A percentile compares a stretch with the other conserved stretches of the same genome.
phyloP scores from a whole-genome alignment of 1,140 invertebrate species.

The Thaumatotibia leucotreta region DNA sequence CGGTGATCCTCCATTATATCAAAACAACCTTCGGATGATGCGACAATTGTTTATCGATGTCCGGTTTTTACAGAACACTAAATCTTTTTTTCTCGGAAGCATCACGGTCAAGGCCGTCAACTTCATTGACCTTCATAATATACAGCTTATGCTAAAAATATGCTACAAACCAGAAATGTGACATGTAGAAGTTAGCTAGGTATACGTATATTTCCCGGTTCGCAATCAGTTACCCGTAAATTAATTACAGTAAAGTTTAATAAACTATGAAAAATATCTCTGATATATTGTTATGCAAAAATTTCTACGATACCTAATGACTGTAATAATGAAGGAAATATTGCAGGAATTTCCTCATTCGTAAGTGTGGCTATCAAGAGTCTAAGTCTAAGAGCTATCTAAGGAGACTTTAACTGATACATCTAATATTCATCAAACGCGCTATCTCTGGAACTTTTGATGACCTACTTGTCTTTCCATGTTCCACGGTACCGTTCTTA shows the following conservation, averaged over 20 bases:
- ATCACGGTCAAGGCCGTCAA: neutral
- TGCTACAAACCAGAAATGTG: too few species aligned
- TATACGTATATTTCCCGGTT: too few species aligned
- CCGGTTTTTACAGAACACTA: neutral
- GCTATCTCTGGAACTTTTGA: neutral
- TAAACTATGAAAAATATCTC: too few species aligned
- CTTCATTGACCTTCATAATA: neutral
- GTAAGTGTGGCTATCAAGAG: neutral
- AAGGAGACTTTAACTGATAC: neutral
- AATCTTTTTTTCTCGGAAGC: neutral
- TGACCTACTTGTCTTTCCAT: neutral
- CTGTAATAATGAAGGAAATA: neutral
- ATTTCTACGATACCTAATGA: too few species aligned
- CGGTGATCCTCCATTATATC: conserved; percentile 6
- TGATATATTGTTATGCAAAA: too few species aligned
- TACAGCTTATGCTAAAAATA: neutral
- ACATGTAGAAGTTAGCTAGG: too few species aligned
- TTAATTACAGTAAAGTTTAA: too few species aligned
- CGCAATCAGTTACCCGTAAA: too few species aligned
- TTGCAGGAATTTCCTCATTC: neutral
- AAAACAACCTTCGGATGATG: conserved; percentile 2
- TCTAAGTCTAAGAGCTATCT: neutral
- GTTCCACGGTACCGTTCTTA: neutral
- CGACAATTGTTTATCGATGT: neutral
- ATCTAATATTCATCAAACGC: neutral